Conservation (phyloP, 2,888 invertebrate genomes). For the Rhogogaster chlorosoma region DNA sequence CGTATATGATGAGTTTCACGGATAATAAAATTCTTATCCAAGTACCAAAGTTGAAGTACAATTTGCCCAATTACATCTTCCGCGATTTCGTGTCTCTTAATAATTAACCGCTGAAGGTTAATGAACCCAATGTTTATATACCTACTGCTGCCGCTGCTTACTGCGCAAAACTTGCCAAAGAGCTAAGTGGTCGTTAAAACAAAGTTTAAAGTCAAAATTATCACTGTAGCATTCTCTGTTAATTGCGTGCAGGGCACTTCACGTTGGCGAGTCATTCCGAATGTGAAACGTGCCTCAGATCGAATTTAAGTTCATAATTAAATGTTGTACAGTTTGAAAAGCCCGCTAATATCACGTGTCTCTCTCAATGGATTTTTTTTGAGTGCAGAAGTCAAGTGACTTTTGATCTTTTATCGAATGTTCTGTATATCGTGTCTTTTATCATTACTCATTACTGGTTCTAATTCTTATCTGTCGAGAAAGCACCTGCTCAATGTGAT, state of each 20-base stretch:
- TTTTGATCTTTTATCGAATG: background rate
- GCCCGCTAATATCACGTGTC: background rate
- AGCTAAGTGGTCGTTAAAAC: constrained; percentile 20
- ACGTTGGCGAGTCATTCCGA: background rate
- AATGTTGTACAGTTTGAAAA: background rate
- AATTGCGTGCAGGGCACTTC: background rate
- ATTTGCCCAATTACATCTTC: background rate
- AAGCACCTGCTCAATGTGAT: background rate
- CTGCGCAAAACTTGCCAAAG: constrained; percentile 34
- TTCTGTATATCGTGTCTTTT: background rate
- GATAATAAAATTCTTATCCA: constrained; percentile 24
- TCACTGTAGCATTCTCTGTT: constrained; percentile 25
- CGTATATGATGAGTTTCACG: background rate
- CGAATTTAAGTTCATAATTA: background rate
- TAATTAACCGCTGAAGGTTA: constrained; percentile 16
- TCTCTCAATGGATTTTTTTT: background rate
- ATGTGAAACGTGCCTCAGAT: background rate
- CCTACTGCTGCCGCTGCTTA: background rate
- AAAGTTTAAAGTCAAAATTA: constrained; percentile 30
- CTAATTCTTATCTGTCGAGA: background rate
- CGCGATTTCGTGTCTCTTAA: constrained; percentile 20
- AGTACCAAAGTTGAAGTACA: constrained; percentile 17
- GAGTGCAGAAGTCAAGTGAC: background rate
- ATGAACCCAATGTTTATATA: constrained; percentile 14
- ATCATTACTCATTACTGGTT: background rate